Base-by-base conservation (phyloP, 2,888 invertebrate species). In the Tholera decimalis region DNA sequence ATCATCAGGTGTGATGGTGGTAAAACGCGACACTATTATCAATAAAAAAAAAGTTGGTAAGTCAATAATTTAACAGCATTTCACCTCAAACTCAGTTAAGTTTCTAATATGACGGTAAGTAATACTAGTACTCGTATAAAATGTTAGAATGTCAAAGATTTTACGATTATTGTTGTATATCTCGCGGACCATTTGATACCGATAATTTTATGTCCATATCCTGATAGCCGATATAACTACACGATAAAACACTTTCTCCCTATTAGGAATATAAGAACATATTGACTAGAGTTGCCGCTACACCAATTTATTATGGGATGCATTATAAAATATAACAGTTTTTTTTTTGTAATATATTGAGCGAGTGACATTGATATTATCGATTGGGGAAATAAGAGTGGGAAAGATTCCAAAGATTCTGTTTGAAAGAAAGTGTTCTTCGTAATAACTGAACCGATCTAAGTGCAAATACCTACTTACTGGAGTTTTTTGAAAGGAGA, bases 191-290 rank as follows among this genome's bases (percentile, higher is more conserved):
- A 71, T 30, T 56, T 26, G 47, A 69, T 35, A 61, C 39, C 20
- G 35, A 74, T 75, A 60, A 74, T 35, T 75, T 72, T 68, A 76
- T 39, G n/a, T 9, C 37, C 57, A 56, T 50, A 55, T 76, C 70
- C 73, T 65, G 56, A 69, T 57, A 44, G 37, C 2, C 58, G 47
- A 61, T 53, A 49, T 49, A 53, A 53, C 20, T 1, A n/a, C 13
- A 41, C 35, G 37, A 57, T 65, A 67, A 54, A 56, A 68, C 61
- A 75, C 74, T 75, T 68, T 78, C 74, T 73, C 62, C 8, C 24
- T 55, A 26, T 53, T 64, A 51, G 5, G 33, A 33, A 33, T 41
- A 30, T 58, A 61, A 61, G 43, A 72, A 46, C 35, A 11, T 28
- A 18, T 46, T 1, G 33, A 37, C 6, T n/a, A 51, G 44, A 65